phyloP scores from a whole-genome alignment of 92 coral and sea anemone species.

The Zoanthus sansibaricus region DNA sequence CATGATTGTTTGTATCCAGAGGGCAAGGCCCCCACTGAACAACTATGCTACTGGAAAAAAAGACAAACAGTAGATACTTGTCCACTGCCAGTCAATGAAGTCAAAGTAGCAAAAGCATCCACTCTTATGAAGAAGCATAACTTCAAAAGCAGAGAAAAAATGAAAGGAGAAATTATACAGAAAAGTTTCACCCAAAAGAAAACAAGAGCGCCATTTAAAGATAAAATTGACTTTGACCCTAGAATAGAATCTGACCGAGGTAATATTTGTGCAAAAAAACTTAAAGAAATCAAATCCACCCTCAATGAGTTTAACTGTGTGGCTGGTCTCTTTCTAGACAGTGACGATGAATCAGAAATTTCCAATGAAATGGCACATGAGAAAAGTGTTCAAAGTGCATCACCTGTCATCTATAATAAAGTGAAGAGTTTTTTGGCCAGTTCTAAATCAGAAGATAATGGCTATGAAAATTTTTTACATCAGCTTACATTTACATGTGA shows the following conservation, averaged over 20 bases:
- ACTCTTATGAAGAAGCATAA: constrained; percentile 6
- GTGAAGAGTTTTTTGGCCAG: background rate
- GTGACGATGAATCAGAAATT: constrained; percentile 1
- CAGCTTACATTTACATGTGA: background rate
- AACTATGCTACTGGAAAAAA: constrained; percentile 14
- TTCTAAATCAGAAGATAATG: background rate
- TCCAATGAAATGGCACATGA: background rate
- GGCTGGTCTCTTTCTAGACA: constrained; percentile 8
- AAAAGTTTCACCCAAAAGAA: background rate
- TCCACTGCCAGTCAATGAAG: background rate
- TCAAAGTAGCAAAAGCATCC: background rate
- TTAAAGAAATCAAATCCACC: background rate
- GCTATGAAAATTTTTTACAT: background rate
- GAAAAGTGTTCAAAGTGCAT: too few species aligned
- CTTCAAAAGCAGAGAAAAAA: constrained; percentile 1
- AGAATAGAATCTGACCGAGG: background rate
- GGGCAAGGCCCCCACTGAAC: constrained; percentile 16
- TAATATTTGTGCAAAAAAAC: background rate
- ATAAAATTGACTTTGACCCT: background rate
- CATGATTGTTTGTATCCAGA: constrained; percentile 41
- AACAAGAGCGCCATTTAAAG: constrained; percentile 7
- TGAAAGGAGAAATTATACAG: background rate
- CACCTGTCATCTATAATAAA: background rate
- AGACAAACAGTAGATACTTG: background rate
- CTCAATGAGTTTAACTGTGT: constrained; percentile 11